These are phyloP conservation scores for Heliconius charithonia DNA, from an alignment of 2,888 invertebrate species.

Conservation along the genomic window DNA sequence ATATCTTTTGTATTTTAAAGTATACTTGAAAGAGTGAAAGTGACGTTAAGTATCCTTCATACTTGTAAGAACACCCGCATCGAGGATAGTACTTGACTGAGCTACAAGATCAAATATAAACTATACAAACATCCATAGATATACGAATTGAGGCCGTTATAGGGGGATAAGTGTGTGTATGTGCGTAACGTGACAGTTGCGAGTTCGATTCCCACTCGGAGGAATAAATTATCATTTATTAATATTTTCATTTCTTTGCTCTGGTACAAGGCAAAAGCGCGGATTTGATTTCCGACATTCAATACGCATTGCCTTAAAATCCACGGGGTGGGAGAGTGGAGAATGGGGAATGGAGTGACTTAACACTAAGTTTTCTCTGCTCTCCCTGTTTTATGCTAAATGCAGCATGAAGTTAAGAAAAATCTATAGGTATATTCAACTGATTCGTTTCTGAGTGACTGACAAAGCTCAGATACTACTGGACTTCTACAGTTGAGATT, in stretches of 20 bases:
- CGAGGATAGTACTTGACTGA: constrained; percentile 9
- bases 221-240: not conserved
- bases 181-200: too few relatives aligned
- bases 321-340: not conserved
- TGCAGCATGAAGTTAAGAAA: too few relatives aligned
- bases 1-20: constrained; percentile 11
- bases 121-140: not conserved
- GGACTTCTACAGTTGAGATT: too few relatives aligned
- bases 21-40: constrained; percentile 8
- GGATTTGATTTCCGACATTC: not conserved
- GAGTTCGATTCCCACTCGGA: not conserved
- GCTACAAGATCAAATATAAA: constrained; percentile 9
- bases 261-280: not conserved
- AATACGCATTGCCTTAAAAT: not conserved
- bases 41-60: not conserved
- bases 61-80: constrained; percentile 14
- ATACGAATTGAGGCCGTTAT: not conserved
- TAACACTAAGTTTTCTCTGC: not conserved
- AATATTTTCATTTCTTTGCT: not conserved
- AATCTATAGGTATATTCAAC: too few relatives aligned
- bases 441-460: too few relatives aligned
- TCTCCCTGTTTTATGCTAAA: not conserved
- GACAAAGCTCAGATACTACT: too few relatives aligned
- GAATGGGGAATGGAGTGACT: not conserved
- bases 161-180: too few relatives aligned